Conservation (phyloP, 1,140 invertebrate species). For the Cecropterus lyciades region DNA sequence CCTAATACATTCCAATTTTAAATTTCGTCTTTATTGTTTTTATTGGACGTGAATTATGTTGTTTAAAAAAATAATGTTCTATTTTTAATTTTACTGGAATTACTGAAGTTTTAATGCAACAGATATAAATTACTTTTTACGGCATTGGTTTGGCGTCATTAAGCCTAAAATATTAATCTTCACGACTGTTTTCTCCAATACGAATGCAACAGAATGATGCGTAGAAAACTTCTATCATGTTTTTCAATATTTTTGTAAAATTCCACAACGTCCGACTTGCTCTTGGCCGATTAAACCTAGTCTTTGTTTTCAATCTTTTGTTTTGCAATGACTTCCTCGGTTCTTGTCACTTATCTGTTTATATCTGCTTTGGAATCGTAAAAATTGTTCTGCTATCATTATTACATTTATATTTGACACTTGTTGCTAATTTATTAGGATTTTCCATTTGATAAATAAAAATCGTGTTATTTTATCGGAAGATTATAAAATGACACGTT, state of each 20-base stretch:
- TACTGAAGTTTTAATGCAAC: no score
- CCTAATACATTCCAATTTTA: neutral
- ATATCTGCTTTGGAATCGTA: conserved; percentile 26
- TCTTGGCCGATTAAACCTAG: conserved; percentile 26
- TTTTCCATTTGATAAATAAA: no score
- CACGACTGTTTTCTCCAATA: no score
- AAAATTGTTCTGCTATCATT: conserved; percentile 15
- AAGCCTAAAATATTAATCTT: no score
- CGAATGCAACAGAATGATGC: neutral
- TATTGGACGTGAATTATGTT: neutral
- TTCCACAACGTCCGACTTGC: conserved; percentile 23
- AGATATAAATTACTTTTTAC: no score
- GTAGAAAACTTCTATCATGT: neutral
- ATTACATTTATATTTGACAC: conserved; percentile 1
- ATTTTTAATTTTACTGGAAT: no score
- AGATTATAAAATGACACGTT: no score
- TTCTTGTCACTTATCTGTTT: conserved; percentile 47
- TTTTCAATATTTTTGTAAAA: conserved; percentile 9
- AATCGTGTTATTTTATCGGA: no score
- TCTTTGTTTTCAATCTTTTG: conserved; percentile 57
- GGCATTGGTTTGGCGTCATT: no score
- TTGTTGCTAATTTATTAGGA: neutral
- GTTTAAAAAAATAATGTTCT: no score
- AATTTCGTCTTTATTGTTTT: neutral
- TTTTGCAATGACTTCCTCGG: conserved; percentile 57